A percentile compares a stretch with the other conserved stretches of the same genome.
Conservation (phyloP, 2,113 vertebrate genomes). For the Neogobius melanostomus region DNA sequence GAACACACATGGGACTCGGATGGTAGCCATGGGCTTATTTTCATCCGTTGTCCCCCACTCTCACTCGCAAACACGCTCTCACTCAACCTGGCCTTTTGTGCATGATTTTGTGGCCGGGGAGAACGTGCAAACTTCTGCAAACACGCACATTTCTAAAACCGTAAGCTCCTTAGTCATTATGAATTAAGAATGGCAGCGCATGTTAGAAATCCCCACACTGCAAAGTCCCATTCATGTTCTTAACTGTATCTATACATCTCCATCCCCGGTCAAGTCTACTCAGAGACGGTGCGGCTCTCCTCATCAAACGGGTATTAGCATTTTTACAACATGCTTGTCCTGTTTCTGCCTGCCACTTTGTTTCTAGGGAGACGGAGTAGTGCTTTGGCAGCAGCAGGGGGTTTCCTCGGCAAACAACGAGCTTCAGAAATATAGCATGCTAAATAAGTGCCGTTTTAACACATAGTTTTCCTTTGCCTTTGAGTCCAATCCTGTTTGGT, state of each 20-base stretch:
- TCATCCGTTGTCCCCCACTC: too few relatives aligned
- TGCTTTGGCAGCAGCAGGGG: slow-evolving; percentile 45
- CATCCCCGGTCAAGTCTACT: slow-evolving; percentile 8
- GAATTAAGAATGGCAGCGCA: slow-evolving; percentile 32
- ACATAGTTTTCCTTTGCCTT: neutral
- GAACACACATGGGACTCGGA: too few relatives aligned
- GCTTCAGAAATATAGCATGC: slow-evolving; percentile 18
- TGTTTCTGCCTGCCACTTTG: slow-evolving; percentile 39
- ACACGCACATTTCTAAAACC: neutral
- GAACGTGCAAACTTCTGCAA: too few relatives aligned
- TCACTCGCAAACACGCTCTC: too few relatives aligned
- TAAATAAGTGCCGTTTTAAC: slow-evolving; percentile 32
- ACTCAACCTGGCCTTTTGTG: too few relatives aligned
- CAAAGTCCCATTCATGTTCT: slow-evolving; percentile 10
- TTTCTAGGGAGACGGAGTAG: slow-evolving; percentile 55
- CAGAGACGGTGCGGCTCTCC: slow-evolving; percentile 21
- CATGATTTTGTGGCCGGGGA: too few relatives aligned
- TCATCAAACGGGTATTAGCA: slow-evolving; percentile 9
- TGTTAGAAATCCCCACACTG: neutral
- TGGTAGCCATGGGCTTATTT: too few relatives aligned
- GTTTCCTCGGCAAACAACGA: slow-evolving; percentile 42
- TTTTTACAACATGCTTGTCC: slow-evolving; percentile 12
- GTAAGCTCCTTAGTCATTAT: neutral
- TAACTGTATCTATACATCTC: neutral
- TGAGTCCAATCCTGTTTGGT: slow-evolving; percentile 24